Evolutionary conservation across 2,888 invertebrate species (phyloP), one percentile per base, ranked within the genome.

Genomic region (Catocala fraxini): DNA sequence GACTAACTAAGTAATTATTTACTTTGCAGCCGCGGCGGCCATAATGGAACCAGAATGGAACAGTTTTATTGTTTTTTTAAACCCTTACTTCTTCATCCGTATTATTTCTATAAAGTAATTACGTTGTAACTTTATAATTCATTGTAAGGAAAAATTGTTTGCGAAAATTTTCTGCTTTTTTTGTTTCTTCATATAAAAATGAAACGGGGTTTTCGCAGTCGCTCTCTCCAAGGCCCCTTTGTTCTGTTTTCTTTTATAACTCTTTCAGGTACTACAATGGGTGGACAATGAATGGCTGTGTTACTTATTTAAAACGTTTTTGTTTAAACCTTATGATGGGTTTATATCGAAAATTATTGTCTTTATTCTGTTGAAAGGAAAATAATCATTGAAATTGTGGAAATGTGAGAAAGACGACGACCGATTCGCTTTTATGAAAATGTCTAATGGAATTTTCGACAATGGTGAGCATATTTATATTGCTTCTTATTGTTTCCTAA

Each of bases 171-270:
- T 55, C 12, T 54, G 51, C 0, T 15, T 5, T 9, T 58, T 70
- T 49, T 25, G 39, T 65, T 52, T 51, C 25, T 35, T 51, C 51
- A 0, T 54, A 42, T 46, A 47, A 45, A 63, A 58, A 62, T 51
- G 43, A 41, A 53, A 60, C 62, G 13, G n/a, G 25, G 47, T 51
- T 57, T 61, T 59, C 59, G 25, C 49, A 11, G 52, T 59, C 52
- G 51, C 34, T 43, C 52, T 46, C 59, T 65, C 61, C 39, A 39
- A 13, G n/a, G 7, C 25, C 47, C 51, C 51, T 56, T 71, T 75
- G 66, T 74, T 71, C 56, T n/a, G 42, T 25, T 47, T 68, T 64
- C 51, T 69, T 69, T 64, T 34, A 63, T 59, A 68, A 55, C 56
- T 65, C 52, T 71, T 71, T 64, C 46, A 66, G 59, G 51, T 61